phyloP scores from a whole-genome alignment of 1,140 invertebrate genomes.

The Pantala flavescens region DNA sequence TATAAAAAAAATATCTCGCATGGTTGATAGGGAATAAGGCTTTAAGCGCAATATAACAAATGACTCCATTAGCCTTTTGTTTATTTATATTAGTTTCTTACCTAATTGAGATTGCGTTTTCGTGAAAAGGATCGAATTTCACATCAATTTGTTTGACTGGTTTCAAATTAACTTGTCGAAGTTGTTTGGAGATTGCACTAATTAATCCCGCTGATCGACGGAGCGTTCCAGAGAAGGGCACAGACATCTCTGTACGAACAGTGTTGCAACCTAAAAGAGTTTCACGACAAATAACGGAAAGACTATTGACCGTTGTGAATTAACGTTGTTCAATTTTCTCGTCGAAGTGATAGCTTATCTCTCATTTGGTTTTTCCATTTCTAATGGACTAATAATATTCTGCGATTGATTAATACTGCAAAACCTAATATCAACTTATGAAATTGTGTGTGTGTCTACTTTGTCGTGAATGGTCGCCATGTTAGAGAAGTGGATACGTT shows the following conservation, averaged over 20 bases:
- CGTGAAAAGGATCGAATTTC: conserved; percentile 72
- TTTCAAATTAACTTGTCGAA: conserved; percentile 59
- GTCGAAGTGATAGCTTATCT: too few species aligned
- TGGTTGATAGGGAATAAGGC: background rate
- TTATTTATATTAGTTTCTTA: conserved; percentile 35
- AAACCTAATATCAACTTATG: too few species aligned
- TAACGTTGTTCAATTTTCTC: too few species aligned
- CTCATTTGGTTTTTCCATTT: too few species aligned
- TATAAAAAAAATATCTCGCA: background rate
- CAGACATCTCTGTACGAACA: conserved; percentile 45
- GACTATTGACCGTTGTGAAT: too few species aligned
- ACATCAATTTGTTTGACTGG: conserved; percentile 66
- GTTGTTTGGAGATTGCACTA: conserved; percentile 55
- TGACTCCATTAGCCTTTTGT: background rate
- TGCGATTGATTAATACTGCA: too few species aligned
- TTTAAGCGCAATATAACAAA: background rate
- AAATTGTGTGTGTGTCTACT: background rate
- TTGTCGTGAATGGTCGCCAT: background rate
- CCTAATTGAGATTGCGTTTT: conserved; percentile 48
- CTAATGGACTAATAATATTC: too few species aligned
- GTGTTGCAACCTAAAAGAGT: background rate
- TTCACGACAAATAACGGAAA: too few species aligned
- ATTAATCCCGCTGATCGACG: conserved; percentile 48
- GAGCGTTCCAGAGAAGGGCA: conserved; percentile 53
- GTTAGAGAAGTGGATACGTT: background rate